Percentiles rank a stretch among this genome's conserved stretches.
Evolutionary conservation across 1,140 invertebrate species (phyloP).

Genomic region (Phenacoccus solenopsis): DNA sequence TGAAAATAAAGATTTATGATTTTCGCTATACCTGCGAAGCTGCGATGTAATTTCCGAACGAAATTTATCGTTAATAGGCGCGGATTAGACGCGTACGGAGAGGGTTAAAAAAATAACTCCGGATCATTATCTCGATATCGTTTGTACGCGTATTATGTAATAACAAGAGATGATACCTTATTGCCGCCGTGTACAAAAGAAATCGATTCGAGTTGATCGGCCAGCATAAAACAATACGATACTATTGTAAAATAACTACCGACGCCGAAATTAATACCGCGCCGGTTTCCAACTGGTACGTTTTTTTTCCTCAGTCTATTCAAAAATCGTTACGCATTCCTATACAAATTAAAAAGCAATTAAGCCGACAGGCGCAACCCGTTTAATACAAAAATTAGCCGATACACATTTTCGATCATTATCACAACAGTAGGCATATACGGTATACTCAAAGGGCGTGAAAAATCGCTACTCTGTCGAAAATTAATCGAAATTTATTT

Average conservation of each 20-base stretch:
- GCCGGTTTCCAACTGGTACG: constrained; percentile 7
- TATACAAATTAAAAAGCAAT: constrained; percentile 14
- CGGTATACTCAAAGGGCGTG: background rate
- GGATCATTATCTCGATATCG: too few relatives aligned
- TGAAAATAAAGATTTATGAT: too few relatives aligned
- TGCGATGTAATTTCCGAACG: too few relatives aligned
- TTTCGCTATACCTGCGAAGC: too few relatives aligned
- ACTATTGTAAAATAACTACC: background rate
- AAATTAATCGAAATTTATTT: constrained; percentile 4
- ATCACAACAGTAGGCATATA: background rate
- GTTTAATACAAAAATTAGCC: constrained; percentile 3
- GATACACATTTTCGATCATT: background rate
- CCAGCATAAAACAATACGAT: background rate
- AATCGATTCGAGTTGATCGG: background rate
- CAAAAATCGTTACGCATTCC: constrained; percentile 10
- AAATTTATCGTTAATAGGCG: too few relatives aligned
- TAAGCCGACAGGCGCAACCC: background rate
- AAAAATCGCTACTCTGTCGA: background rate
- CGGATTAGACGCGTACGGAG: too few relatives aligned
- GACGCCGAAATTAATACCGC: background rate
- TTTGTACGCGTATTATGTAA: background rate
- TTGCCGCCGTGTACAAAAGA: background rate
- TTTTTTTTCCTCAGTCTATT: background rate
- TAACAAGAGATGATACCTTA: background rate
- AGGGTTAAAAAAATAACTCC: too few relatives aligned